These are phyloP conservation scores for Lucilia sericata DNA, from an alignment of 1,140 invertebrate species.

Conservation along the genomic window DNA sequence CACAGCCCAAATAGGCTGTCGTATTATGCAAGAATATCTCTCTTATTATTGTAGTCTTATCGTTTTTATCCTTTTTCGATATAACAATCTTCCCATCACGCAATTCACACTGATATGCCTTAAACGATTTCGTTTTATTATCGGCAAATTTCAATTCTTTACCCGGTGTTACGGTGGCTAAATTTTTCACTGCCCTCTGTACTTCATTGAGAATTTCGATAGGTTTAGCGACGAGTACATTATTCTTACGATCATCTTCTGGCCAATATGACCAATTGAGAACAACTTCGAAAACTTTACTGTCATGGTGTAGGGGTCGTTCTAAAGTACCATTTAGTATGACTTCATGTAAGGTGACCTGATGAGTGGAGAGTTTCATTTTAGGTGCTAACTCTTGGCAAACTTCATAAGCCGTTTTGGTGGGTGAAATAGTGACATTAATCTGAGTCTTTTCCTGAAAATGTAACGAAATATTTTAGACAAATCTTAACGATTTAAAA, in stretches of 20 bases:
- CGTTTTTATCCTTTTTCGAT: conserved; percentile 74
- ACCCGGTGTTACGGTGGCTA: conserved; percentile 72
- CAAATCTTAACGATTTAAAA: too few species aligned
- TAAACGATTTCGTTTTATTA: conserved; percentile 80
- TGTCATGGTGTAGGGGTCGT: conserved; percentile 82
- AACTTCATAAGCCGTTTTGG: conserved; percentile 80
- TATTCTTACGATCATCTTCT: conserved; percentile 82
- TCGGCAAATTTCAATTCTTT: conserved; percentile 85
- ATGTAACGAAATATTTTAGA: neutral
- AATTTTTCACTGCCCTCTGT: conserved; percentile 66
- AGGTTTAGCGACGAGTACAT: conserved; percentile 79
- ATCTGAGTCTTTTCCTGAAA: conserved; percentile 64
- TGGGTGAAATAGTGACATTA: conserved; percentile 74
- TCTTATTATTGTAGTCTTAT: conserved; percentile 61
- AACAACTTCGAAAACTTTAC: conserved; percentile 77
- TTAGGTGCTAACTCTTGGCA: conserved; percentile 77
- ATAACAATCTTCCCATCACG: conserved; percentile 81
- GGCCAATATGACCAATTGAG: conserved; percentile 89
- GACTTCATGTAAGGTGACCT: conserved; percentile 80
- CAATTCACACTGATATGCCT: conserved; percentile 82
- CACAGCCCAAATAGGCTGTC: conserved; percentile 79
- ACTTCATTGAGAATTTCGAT: conserved; percentile 69
- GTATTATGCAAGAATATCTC: conserved; percentile 64
- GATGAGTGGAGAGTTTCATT: conserved; percentile 73
- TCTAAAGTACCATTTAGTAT: conserved; percentile 78